Percentiles rank a stretch among this genome's conserved stretches.
Conservation (phyloP, 2,797 vertebrate species). For the Liasis olivaceus region DNA sequence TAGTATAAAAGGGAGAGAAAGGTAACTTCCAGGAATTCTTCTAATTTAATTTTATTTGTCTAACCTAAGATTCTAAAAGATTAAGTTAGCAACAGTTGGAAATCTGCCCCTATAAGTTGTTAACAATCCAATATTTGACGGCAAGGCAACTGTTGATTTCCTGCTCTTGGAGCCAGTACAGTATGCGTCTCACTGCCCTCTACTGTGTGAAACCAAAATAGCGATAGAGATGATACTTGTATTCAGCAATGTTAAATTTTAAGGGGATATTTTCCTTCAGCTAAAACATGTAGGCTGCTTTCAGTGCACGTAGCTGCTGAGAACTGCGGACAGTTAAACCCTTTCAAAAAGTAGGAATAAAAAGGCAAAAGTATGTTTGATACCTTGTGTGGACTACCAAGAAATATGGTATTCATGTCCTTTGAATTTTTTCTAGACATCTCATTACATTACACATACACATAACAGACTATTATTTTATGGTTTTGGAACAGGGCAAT, state of each 20-base stretch:
- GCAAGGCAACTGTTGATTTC: background rate
- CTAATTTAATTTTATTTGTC: background rate
- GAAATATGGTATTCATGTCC: background rate
- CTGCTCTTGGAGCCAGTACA: background rate
- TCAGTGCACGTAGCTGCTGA: background rate
- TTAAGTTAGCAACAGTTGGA: background rate
- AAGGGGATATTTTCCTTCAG: background rate
- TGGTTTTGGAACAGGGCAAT: background rate
- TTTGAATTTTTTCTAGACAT: background rate
- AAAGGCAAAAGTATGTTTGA: background rate
- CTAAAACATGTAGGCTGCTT: background rate
- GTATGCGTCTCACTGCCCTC: background rate
- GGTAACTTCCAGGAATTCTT: background rate
- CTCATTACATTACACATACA: background rate
- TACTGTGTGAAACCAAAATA: conserved; percentile 6
- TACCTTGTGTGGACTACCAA: background rate
- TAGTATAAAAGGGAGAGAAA: background rate
- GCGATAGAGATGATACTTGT: background rate
- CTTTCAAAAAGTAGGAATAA: background rate
- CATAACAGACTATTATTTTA: background rate
- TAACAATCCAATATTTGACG: background rate
- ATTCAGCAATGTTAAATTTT: background rate
- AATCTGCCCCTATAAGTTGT: background rate
- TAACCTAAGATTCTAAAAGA: background rate
- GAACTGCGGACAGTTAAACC: background rate